phyloP scores from a whole-genome alignment of 53 echinoderm and acorn worm species.

The Echinometra lucunter region DNA sequence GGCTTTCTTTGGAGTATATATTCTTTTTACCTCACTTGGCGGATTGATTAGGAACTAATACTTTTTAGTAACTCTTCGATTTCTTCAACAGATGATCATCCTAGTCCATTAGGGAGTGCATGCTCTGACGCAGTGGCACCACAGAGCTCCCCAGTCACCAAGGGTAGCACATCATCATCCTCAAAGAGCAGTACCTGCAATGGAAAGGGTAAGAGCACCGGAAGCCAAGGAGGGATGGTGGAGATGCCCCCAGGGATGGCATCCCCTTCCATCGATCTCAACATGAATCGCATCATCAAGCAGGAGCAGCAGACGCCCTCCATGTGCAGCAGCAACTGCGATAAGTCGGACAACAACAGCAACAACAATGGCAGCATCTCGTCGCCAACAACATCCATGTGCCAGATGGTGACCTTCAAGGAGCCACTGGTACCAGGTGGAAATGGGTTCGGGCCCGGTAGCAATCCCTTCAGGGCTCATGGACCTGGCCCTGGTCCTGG shows the following conservation, averaged over 20 bases:
- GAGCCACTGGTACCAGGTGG: slow-evolving; percentile 74
- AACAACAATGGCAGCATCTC: slow-evolving; percentile 57
- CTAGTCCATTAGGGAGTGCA: slow-evolving; percentile 43
- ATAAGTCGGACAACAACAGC: background rate
- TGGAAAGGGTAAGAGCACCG: slow-evolving; percentile 23
- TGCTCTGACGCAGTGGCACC: slow-evolving; percentile 68
- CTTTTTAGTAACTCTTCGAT: background rate
- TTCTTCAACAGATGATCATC: slow-evolving; percentile 50
- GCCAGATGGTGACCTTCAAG: slow-evolving; percentile 74
- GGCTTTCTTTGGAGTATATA: too few relatives aligned
- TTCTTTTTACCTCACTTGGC: background rate
- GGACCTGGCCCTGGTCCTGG: slow-evolving; percentile 67
- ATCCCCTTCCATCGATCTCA: slow-evolving; percentile 80
- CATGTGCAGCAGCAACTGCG: slow-evolving; percentile 13
- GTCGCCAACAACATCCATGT: slow-evolving; percentile 9
- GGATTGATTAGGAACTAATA: background rate
- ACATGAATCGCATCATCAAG: slow-evolving; percentile 87
- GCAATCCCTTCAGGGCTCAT: slow-evolving; percentile 66
- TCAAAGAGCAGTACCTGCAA: slow-evolving; percentile 17
- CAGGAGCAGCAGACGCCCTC: slow-evolving; percentile 80
- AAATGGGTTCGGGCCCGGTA: slow-evolving; percentile 58
- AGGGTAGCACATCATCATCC: background rate
- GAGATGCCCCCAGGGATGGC: slow-evolving; percentile 53
- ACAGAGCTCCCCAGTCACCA: slow-evolving; percentile 41
- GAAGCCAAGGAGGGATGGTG: slow-evolving; percentile 44